Evolutionary conservation across 1,140 invertebrate species (phyloP).

Genomic region (Drosophila bocqueti): DNA sequence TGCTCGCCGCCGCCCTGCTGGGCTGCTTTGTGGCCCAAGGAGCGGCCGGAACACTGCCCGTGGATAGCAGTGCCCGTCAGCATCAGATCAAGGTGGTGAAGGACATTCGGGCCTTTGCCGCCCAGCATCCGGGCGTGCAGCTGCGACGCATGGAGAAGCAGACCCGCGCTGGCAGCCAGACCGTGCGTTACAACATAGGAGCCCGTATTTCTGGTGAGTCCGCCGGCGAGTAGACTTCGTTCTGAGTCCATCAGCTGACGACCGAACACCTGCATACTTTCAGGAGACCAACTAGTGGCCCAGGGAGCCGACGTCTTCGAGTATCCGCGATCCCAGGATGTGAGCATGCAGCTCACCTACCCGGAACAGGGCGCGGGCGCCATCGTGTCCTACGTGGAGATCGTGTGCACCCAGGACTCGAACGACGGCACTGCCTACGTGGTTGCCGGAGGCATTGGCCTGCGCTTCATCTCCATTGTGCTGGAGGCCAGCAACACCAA

Average conservation of each 20-base stretch:
- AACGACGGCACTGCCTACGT: slow-evolving; percentile 74
- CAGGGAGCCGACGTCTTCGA: slow-evolving; percentile 63
- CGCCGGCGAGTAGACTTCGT: slow-evolving; percentile 1
- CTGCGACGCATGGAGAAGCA: slow-evolving; percentile 51
- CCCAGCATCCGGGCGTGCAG: slow-evolving; percentile 62
- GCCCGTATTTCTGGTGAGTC: slow-evolving; percentile 64
- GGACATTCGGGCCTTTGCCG: slow-evolving; percentile 62
- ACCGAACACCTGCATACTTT: slow-evolving; percentile 39
- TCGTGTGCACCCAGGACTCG: slow-evolving; percentile 71
- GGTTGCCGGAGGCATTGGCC: slow-evolving; percentile 77
- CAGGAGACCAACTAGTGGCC: slow-evolving; percentile 72
- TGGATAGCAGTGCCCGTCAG: slow-evolving; percentile 20
- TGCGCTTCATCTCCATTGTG: slow-evolving; percentile 74
- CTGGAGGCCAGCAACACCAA: slow-evolving; percentile 70
- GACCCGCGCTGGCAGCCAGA: slow-evolving; percentile 9
- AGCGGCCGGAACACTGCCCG: slow-evolving; percentile 28
- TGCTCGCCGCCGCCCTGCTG: slow-evolving; percentile 51
- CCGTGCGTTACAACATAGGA: slow-evolving; percentile 68
- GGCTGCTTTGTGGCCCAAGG: slow-evolving; percentile 50
- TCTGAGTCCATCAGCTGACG: background rate
- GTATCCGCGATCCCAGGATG: slow-evolving; percentile 62
- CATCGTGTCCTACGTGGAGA: slow-evolving; percentile 69
- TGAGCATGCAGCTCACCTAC: slow-evolving; percentile 73
- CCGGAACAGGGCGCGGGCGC: slow-evolving; percentile 62
- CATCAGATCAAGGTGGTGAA: slow-evolving; percentile 55